phyloP scores from a whole-genome alignment of 2,113 vertebrate genomes.

The Notechis scutatus region DNA sequence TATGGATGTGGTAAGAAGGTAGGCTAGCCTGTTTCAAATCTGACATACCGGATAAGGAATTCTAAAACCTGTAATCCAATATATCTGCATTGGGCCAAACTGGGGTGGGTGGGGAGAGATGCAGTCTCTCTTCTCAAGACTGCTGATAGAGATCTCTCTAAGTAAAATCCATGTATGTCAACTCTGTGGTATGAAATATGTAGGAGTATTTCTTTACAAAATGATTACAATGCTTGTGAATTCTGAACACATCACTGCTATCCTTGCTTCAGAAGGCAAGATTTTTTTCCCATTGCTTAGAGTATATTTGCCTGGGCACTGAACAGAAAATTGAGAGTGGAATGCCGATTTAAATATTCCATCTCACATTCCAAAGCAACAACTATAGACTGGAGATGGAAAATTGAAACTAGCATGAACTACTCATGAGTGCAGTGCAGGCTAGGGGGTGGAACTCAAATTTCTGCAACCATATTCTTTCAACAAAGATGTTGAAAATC shows the following conservation, averaged over 20 bases:
- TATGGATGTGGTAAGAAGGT: neutral
- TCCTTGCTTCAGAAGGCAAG: neutral
- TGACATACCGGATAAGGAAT: neutral
- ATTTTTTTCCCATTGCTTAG: neutral
- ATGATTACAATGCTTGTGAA: neutral
- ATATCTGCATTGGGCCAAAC: neutral
- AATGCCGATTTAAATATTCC: neutral
- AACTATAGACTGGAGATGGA: neutral
- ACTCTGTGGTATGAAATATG: neutral
- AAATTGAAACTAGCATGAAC: neutral
- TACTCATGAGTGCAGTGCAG: neutral
- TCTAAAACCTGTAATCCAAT: neutral
- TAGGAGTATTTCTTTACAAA: neutral
- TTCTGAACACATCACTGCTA: neutral
- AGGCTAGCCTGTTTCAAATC: neutral
- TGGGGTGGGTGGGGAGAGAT: neutral
- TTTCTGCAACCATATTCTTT: neutral
- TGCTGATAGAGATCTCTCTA: neutral
- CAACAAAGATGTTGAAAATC: neutral
- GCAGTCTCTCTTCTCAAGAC: neutral
- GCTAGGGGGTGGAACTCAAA: neutral
- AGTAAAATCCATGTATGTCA: neutral
- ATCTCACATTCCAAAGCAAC: neutral
- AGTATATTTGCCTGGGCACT: neutral
- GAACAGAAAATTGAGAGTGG: slow-evolving; percentile 1